Evolutionary conservation across 2,797 vertebrate species (phyloP), one percentile per base, ranked within the genome.

Genomic region (Trematomus bernacchii): DNA sequence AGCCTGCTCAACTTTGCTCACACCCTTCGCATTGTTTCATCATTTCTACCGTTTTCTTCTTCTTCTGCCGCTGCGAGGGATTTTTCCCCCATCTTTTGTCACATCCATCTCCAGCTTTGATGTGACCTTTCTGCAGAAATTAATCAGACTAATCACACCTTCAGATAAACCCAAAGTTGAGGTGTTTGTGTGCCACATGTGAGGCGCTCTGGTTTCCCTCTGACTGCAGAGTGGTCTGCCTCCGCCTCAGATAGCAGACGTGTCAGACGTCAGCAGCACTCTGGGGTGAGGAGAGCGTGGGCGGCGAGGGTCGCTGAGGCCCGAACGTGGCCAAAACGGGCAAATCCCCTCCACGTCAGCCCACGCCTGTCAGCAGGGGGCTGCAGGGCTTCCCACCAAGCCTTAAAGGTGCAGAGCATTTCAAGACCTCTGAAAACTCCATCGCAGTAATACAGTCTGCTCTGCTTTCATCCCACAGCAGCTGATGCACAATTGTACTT

Each of bases 291-390:
- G 85, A 71, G 1, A 66, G 23, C 44, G 91, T 89, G 85, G 90
- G 92, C 84, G 91, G 87, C 64, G 83, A 89, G 85, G 89, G 90
- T 92, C 89, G 91, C 84, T 77, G 87, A 86, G 89, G 85, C 91
- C 85, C 60, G 43, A 79, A 82, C 78, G 72, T 86, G 92, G 79
- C 87, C 89, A 82, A 87, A 88, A 79, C 57, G 83, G 85, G 81
- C 81, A 89, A 92, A 88, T 91, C 92, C 92, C 93, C 83, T 66
- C 67, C 63, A 75, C 68, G 52, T 87, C 87, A 85, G 80, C 82
- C 64, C 67, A 77, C 79, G 44, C 12, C 58, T 75, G 86, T 85
- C 86, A 78, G 67, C 82, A 15, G 73, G 65, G 81, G 71, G 80
- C 71, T 15, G 2, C 82, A 74, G 50, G 43, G 77, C 76, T 76